These are phyloP conservation scores for Campoletis sonorensis DNA, from an alignment of 1,140 invertebrate species.

Conservation along the genomic window DNA sequence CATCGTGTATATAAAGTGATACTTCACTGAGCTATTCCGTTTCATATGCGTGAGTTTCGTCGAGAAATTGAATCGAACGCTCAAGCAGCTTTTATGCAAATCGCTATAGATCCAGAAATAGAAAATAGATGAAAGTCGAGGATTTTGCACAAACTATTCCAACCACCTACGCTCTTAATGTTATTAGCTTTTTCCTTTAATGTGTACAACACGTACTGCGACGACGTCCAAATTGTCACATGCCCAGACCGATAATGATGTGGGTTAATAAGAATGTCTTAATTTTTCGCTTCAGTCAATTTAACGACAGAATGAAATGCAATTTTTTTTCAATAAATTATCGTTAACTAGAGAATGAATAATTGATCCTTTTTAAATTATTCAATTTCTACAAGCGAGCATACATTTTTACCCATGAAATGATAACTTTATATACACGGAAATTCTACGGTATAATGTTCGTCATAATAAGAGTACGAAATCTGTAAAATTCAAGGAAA, in stretches of 20 bases:
- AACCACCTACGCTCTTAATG: slow-evolving; percentile 33
- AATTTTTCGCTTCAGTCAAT: neutral
- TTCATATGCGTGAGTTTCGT: slow-evolving; percentile 20
- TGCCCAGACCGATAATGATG: neutral
- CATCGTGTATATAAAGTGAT: slow-evolving; percentile 2
- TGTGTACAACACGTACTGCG: neutral
- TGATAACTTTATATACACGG: too few relatives aligned
- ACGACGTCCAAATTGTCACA: neutral
- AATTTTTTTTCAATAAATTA: too few relatives aligned
- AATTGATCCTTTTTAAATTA: too few relatives aligned
- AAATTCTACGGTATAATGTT: too few relatives aligned
- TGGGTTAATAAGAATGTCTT: neutral
- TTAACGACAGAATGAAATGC: neutral
- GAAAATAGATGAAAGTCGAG: slow-evolving; percentile 30
- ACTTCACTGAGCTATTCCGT: neutral
- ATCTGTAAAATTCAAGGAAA: too few relatives aligned
- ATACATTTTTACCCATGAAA: too few relatives aligned
- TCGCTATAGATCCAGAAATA: slow-evolving; percentile 39
- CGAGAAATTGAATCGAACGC: slow-evolving; percentile 35
- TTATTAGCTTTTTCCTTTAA: slow-evolving; percentile 28
- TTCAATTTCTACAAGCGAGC: too few relatives aligned
- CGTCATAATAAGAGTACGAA: too few relatives aligned
- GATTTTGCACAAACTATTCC: slow-evolving; percentile 27
- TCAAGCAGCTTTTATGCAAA: slow-evolving; percentile 41
- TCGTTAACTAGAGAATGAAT: too few relatives aligned